Conservation (phyloP, 2,113 vertebrate species). For the Lampris megalopsis region DNA sequence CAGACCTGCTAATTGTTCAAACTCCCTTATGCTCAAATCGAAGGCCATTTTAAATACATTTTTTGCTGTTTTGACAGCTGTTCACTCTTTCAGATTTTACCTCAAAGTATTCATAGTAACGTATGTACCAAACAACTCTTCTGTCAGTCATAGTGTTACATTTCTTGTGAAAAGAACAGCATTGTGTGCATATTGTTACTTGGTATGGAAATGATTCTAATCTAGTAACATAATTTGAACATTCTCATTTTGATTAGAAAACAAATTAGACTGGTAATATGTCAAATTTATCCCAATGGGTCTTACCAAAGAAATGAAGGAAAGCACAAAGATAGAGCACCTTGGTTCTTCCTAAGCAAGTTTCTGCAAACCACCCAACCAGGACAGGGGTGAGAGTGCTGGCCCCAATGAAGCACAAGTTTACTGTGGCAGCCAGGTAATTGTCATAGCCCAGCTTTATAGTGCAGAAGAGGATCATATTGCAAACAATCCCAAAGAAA, state of each 20-base stretch:
- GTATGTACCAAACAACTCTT: no score
- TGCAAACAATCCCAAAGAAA: constrained; percentile 92
- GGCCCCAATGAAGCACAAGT: constrained; percentile 90
- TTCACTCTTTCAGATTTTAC: no score
- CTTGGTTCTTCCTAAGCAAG: constrained; percentile 83
- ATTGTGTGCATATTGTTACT: no score
- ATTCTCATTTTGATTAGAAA: not conserved
- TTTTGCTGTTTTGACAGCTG: not conserved
- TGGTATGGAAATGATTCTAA: no score
- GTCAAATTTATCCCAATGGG: not conserved
- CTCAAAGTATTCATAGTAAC: no score
- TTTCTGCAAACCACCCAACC: constrained; percentile 86
- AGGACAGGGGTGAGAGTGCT: constrained; percentile 84
- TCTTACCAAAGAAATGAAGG: constrained; percentile 93
- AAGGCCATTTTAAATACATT: not conserved
- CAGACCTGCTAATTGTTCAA: not conserved
- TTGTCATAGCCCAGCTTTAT: constrained; percentile 87
- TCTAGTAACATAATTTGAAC: not conserved
- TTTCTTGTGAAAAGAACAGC: no score
- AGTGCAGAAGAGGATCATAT: constrained; percentile 92
- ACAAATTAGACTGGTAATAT: not conserved
- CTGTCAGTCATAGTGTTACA: no score
- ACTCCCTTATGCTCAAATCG: not conserved
- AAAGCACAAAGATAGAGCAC: constrained; percentile 86
- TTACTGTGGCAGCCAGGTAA: constrained; percentile 87